Conservation (phyloP, 2,797 vertebrate genomes). For the Perodicticus potto region DNA sequence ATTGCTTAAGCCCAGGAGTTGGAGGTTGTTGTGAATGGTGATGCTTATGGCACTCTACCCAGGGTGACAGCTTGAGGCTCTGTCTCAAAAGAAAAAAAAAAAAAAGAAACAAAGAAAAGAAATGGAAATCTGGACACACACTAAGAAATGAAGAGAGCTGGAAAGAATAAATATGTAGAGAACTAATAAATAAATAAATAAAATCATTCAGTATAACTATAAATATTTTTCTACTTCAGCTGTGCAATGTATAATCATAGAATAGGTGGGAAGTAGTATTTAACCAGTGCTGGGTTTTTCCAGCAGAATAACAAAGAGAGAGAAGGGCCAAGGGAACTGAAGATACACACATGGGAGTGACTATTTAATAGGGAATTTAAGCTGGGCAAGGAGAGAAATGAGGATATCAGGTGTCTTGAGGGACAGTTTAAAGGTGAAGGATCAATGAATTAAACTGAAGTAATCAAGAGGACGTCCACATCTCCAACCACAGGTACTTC, state of each 20-base stretch:
- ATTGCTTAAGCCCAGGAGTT: too few species aligned
- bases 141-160: not conserved
- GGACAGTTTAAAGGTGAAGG: constrained; percentile 17
- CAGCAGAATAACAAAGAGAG: not conserved
- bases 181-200: not conserved
- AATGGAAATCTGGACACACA: not conserved
- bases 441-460: not conserved
- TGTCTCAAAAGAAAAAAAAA: too few species aligned
- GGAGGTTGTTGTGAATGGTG: too few species aligned
- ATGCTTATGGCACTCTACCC: too few species aligned
- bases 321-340: not conserved
- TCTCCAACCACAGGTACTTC: not conserved
- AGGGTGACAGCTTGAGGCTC: too few species aligned
- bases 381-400: constrained; percentile 19
- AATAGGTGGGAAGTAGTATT: not conserved
- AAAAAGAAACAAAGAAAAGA: not conserved
- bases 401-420: not conserved
- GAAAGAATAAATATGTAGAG: not conserved
- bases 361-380: constrained; percentile 30
- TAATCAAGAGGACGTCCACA: not conserved
- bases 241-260: not conserved
- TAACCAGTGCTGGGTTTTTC: constrained; percentile 46
- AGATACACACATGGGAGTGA: not conserved
- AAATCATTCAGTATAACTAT: constrained; percentile 24
- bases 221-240: constrained; percentile 51